Base-by-base conservation (phyloP, 2,888 invertebrate genomes). In the Meloe dianella region DNA sequence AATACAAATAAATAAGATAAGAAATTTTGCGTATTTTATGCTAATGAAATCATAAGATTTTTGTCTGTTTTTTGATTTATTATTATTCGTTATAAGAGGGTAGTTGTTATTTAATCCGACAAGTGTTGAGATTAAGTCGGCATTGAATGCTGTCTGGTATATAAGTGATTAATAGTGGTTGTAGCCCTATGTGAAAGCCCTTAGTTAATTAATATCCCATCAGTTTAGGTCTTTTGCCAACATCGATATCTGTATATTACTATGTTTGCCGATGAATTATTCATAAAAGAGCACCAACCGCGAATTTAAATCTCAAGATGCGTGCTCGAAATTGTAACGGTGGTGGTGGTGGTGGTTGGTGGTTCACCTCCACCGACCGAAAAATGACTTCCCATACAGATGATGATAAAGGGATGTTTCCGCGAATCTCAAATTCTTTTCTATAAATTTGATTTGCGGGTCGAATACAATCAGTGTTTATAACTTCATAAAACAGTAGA, bases 251-350 rank as follows among this genome's bases (percentile, higher is more conserved):
- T 79, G 73, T 74, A 74, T 78, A 78, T 77, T 76, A 77, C 77
- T 75, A 76, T 78, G 79, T 79, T 78, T 77, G 76, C 78, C 77
- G 74, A 76, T 81, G 81, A 81, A 81, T 81, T 75, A 81, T 81
- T 80, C 80, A 81, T 81, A 76, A 78, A 76, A 74, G 71, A 72
- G 69, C 77, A 74, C 73, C 77, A 51, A 73, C 74, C 74, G 77
- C 77, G 77, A 79, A 81, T 81, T 81, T 80, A 78, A 81, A 81
- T 81, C 79, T 80, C 78, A 78, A 81, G 80, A 81, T 80, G 78
- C 75, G 73, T 76, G 68, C 75, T 71, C 64, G 68, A 76, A 75
- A 76, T 76, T 51, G 51, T 51, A 7, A 2, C 47, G 7, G 20
- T 47, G 47, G 47, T 47, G 47, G 59, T 64, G 75, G 72, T 75